Evolutionary conservation across 2,113 vertebrate genomes (phyloP).

Genomic region (Ciconia stormi): DNA sequence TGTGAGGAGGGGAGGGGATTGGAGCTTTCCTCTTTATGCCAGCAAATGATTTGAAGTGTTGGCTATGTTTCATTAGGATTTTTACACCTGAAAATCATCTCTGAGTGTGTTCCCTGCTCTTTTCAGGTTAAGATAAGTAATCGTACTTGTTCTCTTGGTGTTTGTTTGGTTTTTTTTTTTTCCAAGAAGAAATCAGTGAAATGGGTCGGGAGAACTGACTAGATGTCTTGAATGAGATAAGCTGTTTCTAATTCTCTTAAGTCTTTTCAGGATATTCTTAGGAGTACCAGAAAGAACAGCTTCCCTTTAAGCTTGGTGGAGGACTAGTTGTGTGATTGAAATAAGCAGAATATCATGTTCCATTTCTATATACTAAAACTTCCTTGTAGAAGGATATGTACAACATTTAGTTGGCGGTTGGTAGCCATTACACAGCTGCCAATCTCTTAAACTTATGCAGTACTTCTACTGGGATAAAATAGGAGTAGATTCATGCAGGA

Average conservation of each 20-base stretch:
- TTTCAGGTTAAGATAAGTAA: neutral
- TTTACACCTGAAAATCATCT: neutral
- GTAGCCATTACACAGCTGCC: neutral
- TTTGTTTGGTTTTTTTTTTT: too few relatives aligned
- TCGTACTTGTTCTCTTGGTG: neutral
- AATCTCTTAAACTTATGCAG: accelerated
- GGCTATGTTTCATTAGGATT: neutral
- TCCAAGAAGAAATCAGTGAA: neutral
- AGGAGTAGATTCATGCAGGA: neutral
- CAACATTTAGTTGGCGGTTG: neutral
- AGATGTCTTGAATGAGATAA: neutral
- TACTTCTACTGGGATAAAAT: neutral
- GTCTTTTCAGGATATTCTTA: neutral
- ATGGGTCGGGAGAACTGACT: neutral
- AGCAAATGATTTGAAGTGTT: neutral
- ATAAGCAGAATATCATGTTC: neutral
- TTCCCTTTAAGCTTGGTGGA: neutral
- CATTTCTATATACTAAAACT: neutral
- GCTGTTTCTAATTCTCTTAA: neutral
- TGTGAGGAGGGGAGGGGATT: neutral
- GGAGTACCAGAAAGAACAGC: neutral
- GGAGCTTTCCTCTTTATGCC: neutral
- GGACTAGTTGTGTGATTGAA: neutral
- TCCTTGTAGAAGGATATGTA: neutral
- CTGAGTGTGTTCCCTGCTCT: neutral